Evolutionary conservation across 2,797 vertebrate genomes (phyloP).

Genomic region (Neosilurus hyrtlii): DNA sequence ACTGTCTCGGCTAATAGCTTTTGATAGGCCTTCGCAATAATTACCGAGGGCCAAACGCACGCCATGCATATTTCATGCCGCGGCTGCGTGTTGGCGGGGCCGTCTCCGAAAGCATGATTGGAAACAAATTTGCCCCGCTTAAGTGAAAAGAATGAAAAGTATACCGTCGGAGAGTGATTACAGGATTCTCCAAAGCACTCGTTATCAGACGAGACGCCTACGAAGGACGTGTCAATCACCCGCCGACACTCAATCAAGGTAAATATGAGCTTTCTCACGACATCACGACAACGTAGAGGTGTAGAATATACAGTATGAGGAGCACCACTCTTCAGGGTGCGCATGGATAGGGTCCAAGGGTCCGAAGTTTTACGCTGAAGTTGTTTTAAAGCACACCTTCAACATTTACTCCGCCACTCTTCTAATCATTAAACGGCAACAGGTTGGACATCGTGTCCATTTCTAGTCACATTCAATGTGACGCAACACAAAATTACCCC

Average conservation of each 20-base stretch:
- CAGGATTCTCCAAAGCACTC: conserved; percentile 2
- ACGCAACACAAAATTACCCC: not conserved
- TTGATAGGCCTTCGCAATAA: conserved; percentile 79
- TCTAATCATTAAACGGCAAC: not conserved
- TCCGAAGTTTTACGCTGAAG: too few relatives aligned
- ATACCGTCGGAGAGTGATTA: conserved; percentile 65
- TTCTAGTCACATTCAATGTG: not conserved
- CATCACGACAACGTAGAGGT: not conserved
- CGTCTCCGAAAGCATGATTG: conserved; percentile 65
- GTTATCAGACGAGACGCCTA: not conserved
- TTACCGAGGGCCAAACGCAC: conserved; percentile 77
- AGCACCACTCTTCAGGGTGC: too few relatives aligned
- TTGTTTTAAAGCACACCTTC: not conserved
- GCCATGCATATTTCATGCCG: conserved; percentile 79
- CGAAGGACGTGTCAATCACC: not conserved
- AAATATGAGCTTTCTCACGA: not conserved
- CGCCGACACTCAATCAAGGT: not conserved
- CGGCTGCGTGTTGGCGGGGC: conserved; percentile 72
- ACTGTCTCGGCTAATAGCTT: conserved; percentile 80
- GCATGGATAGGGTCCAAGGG: not conserved
- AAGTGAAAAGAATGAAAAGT: conserved; percentile 63
- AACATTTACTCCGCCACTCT: not conserved
- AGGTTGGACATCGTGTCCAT: not conserved
- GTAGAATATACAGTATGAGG: not conserved
- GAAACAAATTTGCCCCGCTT: conserved; percentile 66